Evolutionary conservation across 1,140 invertebrate genomes (phyloP).

Genomic region (Arctopsyche grandis): DNA sequence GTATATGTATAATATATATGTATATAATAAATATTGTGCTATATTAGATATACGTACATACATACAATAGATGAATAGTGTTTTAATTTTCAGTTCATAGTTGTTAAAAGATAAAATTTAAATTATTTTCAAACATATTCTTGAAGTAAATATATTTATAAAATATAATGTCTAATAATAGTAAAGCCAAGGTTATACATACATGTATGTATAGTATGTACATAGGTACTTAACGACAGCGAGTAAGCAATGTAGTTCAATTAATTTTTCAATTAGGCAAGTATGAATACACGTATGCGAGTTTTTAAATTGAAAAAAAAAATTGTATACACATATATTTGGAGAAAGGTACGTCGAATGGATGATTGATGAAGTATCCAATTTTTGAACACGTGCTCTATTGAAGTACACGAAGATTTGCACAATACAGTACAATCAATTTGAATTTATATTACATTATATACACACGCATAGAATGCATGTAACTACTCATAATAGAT

Average conservation of each 20-base stretch:
- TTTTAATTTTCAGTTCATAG: no score
- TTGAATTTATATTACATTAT: background rate
- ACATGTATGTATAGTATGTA: background rate
- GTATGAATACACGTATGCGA: background rate
- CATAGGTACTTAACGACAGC: background rate
- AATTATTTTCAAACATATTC: no score
- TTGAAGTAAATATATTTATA: no score
- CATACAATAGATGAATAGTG: no score
- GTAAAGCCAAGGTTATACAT: background rate
- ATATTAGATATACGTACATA: no score
- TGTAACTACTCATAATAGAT: no score
- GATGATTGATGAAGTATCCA: constrained; percentile 18
- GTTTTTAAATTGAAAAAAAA: constrained; percentile 9
- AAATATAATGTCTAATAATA: no score
- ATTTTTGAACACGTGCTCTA: constrained; percentile 16
- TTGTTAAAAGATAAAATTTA: no score
- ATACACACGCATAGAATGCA: no score
- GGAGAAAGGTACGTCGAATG: constrained; percentile 24
- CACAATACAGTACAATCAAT: background rate
- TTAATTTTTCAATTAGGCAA: constrained; percentile 22
- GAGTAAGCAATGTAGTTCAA: constrained; percentile 7
- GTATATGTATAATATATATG: no score
- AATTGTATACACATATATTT: background rate
- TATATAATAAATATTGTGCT: no score
- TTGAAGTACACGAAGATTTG: constrained; percentile 14